Base-by-base conservation (phyloP, 2,797 vertebrate species). In the Halcyon chelicuti region DNA sequence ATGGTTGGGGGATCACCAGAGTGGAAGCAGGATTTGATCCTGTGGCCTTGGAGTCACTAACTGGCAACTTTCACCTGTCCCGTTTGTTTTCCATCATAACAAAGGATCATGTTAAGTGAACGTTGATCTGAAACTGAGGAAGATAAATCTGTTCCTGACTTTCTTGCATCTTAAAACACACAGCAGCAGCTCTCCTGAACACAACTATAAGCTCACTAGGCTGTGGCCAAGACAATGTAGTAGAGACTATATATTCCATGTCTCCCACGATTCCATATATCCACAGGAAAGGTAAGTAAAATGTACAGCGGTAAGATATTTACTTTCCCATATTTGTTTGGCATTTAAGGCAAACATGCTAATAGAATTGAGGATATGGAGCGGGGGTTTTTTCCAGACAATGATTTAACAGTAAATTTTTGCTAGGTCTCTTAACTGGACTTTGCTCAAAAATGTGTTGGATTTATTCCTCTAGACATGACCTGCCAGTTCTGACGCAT, bases 31-130 rank as follows among this genome's bases (percentile, higher is more conserved):
- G 33, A 37, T 74, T 83, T 71, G 15, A 12, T 66, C 12, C 46
- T 82, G 13, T n/a, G 28, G 28, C n/a, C 42, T 71, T 37, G 42
- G 31, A 74, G 62, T 57, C 33, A 14, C 7, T 25, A 65, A 29
- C 4, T 0, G 0, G 26, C 19, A 62, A 7, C 19, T 58, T 60
- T 47, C 46, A 44, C 17, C 28, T 47, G 40, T 33, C 17, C 18
- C 9, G 63, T 72, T 72, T 61, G 13, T 18, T 81, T 68, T 49
- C 12, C 6, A 0, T 39, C 5, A 1, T 49, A 70, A 21, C 10
- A 46, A 29, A 75, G 16, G 55, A 46, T 19, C 1, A 0, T 1
- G 7, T 22, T 76, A 68, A 58, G 15, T 31, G 5, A 39, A 17
- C 0, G 1, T 1, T 1, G 7, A 14, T 12, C 35, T 71, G 40